Base-by-base conservation (phyloP, 1,140 invertebrate species). In the Fopius arisanus region DNA sequence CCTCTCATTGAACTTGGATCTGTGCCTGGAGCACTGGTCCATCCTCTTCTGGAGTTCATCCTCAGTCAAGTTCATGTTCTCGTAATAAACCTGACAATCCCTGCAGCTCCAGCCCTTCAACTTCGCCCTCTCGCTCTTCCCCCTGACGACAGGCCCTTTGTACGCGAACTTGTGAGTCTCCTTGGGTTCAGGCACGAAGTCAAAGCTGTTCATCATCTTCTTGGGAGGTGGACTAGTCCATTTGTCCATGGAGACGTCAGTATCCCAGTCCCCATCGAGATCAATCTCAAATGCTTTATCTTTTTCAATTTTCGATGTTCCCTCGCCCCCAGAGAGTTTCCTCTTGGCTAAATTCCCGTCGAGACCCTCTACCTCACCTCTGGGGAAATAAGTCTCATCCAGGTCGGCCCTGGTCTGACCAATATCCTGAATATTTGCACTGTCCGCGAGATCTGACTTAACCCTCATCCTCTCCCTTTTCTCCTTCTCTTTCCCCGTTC, bases 11-110 rank as follows among this genome's bases (percentile, higher is more conserved):
- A 82, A 86, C 75, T 81, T 87, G 51, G 83, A 83, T 75, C 84
- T 82, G 68, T 90, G 89, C 41, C 84, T 83, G 6, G 89, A 90
- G 79, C 89, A 90, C 29, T 82, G 71, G 76, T 89, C 84, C 76
- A 82, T 84, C 1, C 78, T 75, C 68, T 82, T 79, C 77, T 84
- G 70, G 31, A 87, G 54, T 78, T 89, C 84, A 63, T 83, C 71
- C 2, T 83, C 78, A 1, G 84, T 70, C 40, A 86, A 75, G 43
- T 81, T 77, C 59, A 87, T 77, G 37, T 74, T 77, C 65, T 76
- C 28, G 70, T 89, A 89, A 78, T 88, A 90, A 87, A 89, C 73
- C 16, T 65, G 28, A 10, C 26, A 65, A 16, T 65, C 62, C 63
- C 81, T 78, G 73, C 89, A 90, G 71, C 77, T 68, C 80, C 82